phyloP scores from a whole-genome alignment of 2,113 vertebrate species.

The Myodes glareolus region DNA sequence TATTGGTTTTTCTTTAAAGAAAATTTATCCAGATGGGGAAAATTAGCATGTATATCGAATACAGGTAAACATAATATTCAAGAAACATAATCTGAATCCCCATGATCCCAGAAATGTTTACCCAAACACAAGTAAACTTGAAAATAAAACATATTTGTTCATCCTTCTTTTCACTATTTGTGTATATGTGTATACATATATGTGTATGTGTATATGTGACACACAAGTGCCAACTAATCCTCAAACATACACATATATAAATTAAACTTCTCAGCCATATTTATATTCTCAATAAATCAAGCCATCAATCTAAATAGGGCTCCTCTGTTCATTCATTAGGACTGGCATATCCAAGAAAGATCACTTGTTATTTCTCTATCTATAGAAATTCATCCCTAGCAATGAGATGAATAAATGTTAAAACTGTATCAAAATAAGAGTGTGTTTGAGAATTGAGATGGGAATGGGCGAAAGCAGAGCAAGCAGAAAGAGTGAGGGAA shows the following conservation, averaged over 20 bases:
- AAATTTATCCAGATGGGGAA: constrained; percentile 72
- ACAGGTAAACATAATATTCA: constrained; percentile 61
- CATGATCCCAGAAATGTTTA: constrained; percentile 21
- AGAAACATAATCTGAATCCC: constrained; percentile 45
- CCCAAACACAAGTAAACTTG: constrained; percentile 49
- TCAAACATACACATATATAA: not conserved
- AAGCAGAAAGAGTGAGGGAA: not conserved
- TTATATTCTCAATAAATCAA: constrained; percentile 21
- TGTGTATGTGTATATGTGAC: not conserved
- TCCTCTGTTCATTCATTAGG: not conserved
- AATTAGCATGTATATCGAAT: constrained; percentile 48
- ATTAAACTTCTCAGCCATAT: not conserved
- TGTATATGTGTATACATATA: not conserved
- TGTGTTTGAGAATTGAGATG: not conserved
- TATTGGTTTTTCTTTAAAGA: constrained; percentile 61
- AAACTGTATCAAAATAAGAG: not conserved
- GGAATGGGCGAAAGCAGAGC: not conserved
- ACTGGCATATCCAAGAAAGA: not conserved
- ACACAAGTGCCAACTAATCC: not conserved
- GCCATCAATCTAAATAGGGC: not conserved
- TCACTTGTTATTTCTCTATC: not conserved
- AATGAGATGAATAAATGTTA: not conserved
- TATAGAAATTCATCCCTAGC: not conserved
- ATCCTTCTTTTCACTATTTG: not conserved
- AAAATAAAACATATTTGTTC: not conserved